phyloP scores from a whole-genome alignment of 1,140 invertebrate genomes.

The Drosophila subpulchrella region DNA sequence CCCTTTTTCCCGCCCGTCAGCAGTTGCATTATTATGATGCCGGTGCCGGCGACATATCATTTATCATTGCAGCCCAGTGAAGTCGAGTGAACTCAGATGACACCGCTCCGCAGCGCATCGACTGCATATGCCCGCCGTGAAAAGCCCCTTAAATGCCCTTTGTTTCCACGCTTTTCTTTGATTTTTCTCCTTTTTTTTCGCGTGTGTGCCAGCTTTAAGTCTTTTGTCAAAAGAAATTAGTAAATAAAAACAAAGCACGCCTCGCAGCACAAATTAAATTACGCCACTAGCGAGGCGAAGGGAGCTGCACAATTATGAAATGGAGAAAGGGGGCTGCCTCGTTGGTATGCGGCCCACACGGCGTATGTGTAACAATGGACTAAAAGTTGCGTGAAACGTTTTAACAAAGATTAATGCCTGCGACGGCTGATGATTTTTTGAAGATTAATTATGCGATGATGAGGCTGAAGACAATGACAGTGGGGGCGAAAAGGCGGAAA shows the following conservation, averaged over 20 bases:
- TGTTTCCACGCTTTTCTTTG: conserved; percentile 15
- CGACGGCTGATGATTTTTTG: conserved; percentile 83
- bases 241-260: conserved; percentile 79
- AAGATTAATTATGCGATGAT: conserved; percentile 84
- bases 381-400: conserved; percentile 83
- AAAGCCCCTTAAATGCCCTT: conserved; percentile 58
- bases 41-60: conserved; percentile 55
- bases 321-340: conserved; percentile 17
- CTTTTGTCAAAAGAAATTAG: conserved; percentile 69
- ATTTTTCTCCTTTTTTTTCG: background rate
- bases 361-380: conserved; percentile 81
- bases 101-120: conserved; percentile 28
- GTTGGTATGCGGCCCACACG: conserved; percentile 73
- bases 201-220: conserved; percentile 56
- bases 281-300: conserved; percentile 25
- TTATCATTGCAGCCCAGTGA: conserved; percentile 76
- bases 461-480: conserved; percentile 81
- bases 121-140: conserved; percentile 59
- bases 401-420: conserved; percentile 84
- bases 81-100: conserved; percentile 78
- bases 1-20: conserved; percentile 55
- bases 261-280: conserved; percentile 70
- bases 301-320: conserved; percentile 66
- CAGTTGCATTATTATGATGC: conserved; percentile 76
- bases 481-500: conserved; percentile 17